Evolutionary conservation across 2,113 vertebrate genomes (phyloP).

Genomic region (Pelusios castaneus): DNA sequence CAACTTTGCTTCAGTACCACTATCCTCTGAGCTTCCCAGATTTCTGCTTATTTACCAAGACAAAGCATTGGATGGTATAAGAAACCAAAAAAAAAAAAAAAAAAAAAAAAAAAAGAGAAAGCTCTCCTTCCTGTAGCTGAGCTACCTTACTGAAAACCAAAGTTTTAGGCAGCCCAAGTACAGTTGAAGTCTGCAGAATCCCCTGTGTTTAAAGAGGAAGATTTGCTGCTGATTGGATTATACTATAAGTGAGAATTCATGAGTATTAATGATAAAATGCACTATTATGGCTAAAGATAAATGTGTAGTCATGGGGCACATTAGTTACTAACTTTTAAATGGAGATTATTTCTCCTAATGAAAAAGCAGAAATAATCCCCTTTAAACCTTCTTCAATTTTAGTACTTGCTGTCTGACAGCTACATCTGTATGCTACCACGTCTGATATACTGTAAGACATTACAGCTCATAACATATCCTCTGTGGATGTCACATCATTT

Average conservation of each 20-base stretch:
- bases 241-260: constrained; percentile 46
- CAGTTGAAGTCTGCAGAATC: constrained; percentile 5
- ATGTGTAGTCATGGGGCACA: constrained; percentile 53
- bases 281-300: constrained; percentile 53
- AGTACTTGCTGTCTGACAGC: constrained; percentile 56
- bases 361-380: constrained; percentile 70
- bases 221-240: constrained; percentile 70
- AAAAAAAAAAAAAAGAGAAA: background rate
- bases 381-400: constrained; percentile 59
- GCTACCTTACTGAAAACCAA: background rate
- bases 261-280: constrained; percentile 58
- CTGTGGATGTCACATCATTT: background rate
- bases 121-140: accelerated
- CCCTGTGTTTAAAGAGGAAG: constrained; percentile 26
- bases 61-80: background rate
- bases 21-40: background rate
- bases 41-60: background rate
- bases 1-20: background rate
- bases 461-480: constrained; percentile 9
- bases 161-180: background rate
- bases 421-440: constrained; percentile 40
- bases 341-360: constrained; percentile 67
- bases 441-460: constrained; percentile 45
- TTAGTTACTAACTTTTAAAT: constrained; percentile 65
- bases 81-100: background rate